Conservation (phyloP, 2,888 invertebrate genomes). For the Spisula subtruncata region DNA sequence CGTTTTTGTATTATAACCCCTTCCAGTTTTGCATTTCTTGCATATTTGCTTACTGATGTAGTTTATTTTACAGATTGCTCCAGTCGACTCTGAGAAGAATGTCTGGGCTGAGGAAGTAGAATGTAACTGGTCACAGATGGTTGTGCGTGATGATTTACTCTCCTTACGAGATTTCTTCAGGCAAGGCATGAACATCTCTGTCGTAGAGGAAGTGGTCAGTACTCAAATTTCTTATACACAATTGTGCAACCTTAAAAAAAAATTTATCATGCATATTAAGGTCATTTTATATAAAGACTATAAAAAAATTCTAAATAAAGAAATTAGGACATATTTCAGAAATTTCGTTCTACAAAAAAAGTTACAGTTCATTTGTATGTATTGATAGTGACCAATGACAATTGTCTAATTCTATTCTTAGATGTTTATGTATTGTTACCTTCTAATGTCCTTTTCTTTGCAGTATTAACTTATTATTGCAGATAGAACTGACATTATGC, state of each 20-base stretch:
- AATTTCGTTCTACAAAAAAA: too few relatives aligned
- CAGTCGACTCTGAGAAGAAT: conserved; percentile 77
- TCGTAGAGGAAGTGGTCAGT: conserved; percentile 86
- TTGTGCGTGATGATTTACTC: conserved; percentile 83
- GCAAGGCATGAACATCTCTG: conserved; percentile 84
- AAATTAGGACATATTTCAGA: too few relatives aligned
- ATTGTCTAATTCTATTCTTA: too few relatives aligned
- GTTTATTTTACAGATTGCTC: conserved; percentile 62
- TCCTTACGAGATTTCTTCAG: conserved; percentile 84
- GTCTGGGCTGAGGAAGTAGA: conserved; percentile 84
- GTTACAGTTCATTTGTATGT: too few relatives aligned
- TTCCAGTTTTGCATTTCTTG: neutral
- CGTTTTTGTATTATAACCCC: neutral
- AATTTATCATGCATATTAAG: too few relatives aligned
- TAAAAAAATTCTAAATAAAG: too few relatives aligned
- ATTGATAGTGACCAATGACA: too few relatives aligned
- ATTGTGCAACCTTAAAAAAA: neutral
- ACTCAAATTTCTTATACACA: neutral
- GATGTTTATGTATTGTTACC: too few relatives aligned
- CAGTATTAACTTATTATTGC: too few relatives aligned
- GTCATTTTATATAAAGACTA: neutral
- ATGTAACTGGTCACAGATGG: conserved; percentile 81
- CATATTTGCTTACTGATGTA: neutral
- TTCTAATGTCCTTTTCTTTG: too few relatives aligned
- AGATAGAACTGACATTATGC: too few relatives aligned